phyloP scores from a whole-genome alignment of 2,797 vertebrate species.

The Danio tinwini region DNA sequence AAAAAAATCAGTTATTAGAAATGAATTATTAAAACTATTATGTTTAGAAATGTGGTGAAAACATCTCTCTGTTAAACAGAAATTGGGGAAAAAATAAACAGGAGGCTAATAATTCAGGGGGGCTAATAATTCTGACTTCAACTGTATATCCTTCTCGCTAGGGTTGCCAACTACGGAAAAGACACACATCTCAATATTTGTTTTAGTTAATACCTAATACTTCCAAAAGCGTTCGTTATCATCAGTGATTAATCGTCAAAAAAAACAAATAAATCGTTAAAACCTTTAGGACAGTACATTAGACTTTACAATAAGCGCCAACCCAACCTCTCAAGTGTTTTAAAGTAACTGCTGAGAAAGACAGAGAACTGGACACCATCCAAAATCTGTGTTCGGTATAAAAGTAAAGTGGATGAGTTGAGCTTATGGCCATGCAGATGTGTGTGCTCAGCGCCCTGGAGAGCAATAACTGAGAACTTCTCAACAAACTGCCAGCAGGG shows the following conservation, averaged over 20 bases:
- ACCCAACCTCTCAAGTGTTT: constrained; percentile 33
- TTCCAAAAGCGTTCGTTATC: not conserved
- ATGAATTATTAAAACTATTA: too few species aligned
- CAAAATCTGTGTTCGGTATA: constrained; percentile 11
- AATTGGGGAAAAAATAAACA: too few species aligned
- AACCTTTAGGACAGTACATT: constrained; percentile 4
- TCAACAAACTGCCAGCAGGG: constrained; percentile 22
- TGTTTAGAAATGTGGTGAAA: too few species aligned
- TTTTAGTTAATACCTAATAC: not conserved
- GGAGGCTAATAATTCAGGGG: too few species aligned
- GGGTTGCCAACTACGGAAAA: not conserved
- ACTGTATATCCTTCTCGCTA: too few species aligned
- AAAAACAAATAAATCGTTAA: not conserved
- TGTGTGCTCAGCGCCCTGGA: constrained; percentile 46
- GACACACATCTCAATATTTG: not conserved
- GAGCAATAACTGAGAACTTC: constrained; percentile 35
- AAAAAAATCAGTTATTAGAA: too few species aligned
- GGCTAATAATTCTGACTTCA: too few species aligned
- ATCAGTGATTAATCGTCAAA: constrained; percentile 1
- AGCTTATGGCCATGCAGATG: constrained; percentile 35
- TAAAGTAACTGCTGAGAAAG: constrained; percentile 38
- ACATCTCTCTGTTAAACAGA: too few species aligned
- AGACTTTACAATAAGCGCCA: constrained; percentile 28
- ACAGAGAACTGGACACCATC: constrained; percentile 19
- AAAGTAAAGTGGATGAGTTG: constrained; percentile 40